Evolutionary conservation across 2,113 vertebrate genomes (phyloP).

Genomic region (Alligator mississippiensis): DNA sequence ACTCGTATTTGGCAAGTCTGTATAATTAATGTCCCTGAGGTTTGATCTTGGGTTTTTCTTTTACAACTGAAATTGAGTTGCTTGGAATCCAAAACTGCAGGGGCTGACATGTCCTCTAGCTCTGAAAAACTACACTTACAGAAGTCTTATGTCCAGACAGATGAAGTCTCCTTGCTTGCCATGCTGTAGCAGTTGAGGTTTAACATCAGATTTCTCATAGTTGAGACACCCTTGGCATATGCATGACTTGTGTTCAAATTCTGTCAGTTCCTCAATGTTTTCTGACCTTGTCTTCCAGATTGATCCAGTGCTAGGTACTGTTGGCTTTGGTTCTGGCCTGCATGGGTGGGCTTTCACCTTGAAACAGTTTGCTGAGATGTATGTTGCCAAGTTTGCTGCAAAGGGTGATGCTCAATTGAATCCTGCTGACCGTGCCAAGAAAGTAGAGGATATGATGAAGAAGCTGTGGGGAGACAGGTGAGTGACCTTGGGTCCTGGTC

Average conservation of each 20-base stretch:
- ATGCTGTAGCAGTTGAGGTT: rapidly evolving
- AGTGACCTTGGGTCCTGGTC: not conserved
- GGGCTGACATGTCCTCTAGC: rapidly evolving
- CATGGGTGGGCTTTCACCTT: conserved; percentile 98
- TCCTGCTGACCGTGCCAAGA: conserved; percentile 87
- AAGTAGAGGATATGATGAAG: conserved; percentile 99
- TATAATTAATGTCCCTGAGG: no score
- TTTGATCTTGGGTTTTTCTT: no score
- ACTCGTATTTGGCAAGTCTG: no score
- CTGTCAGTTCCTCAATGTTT: not conserved
- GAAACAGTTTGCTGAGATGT: conserved; percentile 98
- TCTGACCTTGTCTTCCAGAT: conserved; percentile 74
- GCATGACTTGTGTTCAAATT: not conserved
- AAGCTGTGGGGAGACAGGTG: conserved; percentile 97
- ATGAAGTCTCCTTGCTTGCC: rapidly evolving
- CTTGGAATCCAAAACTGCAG: no score
- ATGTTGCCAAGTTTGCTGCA: conserved; percentile 92
- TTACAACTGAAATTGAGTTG: no score
- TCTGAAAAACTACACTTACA: not conserved
- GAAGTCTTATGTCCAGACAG: rapidly evolving
- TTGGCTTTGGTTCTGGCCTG: conserved; percentile 96
- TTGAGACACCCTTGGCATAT: not conserved
- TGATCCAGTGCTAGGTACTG: conserved; percentile 90
- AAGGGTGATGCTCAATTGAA: conserved; percentile 89
- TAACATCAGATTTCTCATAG: rapidly evolving